Conservation (phyloP, 2,888 invertebrate species). For the Griposia aprilina region DNA sequence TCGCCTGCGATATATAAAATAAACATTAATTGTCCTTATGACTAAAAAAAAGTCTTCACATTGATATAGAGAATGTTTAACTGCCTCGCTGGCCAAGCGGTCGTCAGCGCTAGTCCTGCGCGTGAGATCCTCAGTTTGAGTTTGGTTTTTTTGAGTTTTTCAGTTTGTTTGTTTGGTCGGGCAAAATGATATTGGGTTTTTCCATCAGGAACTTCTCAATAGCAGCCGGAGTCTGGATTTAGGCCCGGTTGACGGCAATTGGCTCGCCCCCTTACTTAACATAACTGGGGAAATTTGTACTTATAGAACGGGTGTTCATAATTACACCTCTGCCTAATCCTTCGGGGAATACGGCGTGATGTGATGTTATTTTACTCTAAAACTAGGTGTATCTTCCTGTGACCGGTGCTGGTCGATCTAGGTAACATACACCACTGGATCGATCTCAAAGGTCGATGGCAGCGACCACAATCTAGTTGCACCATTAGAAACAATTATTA, state of each 20-base stretch:
- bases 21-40: not conserved
- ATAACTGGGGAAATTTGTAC: too few relatives aligned
- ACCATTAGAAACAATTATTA: not conserved
- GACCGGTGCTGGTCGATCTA: not conserved
- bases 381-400: not conserved
- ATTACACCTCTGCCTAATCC: not conserved
- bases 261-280: not conserved
- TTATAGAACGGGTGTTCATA: not conserved
- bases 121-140: not conserved
- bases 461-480: not conserved
- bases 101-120: not conserved
- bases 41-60: not conserved
- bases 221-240: too few relatives aligned
- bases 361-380: not conserved
- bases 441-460: not conserved
- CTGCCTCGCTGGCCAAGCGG: not conserved
- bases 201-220: not conserved
- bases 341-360: not conserved
- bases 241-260: not conserved
- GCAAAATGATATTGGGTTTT: not conserved
- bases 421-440: not conserved
- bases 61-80: not conserved
- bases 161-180: too few relatives aligned
- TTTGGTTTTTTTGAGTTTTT: too few relatives aligned
- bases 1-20: not conserved